phyloP scores from a whole-genome alignment of 1,140 invertebrate species.

The Ericerus pela region DNA sequence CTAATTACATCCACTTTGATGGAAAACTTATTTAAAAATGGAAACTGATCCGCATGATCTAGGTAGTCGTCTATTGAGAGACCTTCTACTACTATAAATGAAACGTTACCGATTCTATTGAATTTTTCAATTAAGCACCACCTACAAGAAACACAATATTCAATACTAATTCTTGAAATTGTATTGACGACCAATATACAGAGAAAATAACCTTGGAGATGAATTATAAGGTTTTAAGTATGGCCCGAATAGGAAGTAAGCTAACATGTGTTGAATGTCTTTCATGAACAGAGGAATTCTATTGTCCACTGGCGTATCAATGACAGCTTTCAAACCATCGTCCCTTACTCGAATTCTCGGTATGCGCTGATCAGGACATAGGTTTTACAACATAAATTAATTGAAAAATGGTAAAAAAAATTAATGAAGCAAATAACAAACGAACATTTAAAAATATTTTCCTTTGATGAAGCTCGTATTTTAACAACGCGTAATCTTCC shows the following conservation, averaged over 20 bases:
- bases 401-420: no score
- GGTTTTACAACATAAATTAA: not conserved
- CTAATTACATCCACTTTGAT: constrained; percentile 54
- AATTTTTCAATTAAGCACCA: constrained; percentile 70
- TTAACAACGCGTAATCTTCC: not conserved
- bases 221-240: constrained; percentile 36
- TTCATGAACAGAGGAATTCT: constrained; percentile 61
- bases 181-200: constrained; percentile 1
- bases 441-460: not conserved
- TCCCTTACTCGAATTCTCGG: constrained; percentile 17
- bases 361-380: not conserved
- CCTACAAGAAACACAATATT: constrained; percentile 29
- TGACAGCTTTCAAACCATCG: constrained; percentile 22
- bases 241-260: constrained; percentile 57
- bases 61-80: constrained; percentile 55
- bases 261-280: constrained; percentile 65
- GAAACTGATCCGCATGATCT: constrained; percentile 44
- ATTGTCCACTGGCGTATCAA: constrained; percentile 22
- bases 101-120: constrained; percentile 47
- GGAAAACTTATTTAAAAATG: constrained; percentile 41
- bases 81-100: constrained; percentile 61
- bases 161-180: not conserved
- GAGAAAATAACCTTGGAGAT: constrained; percentile 12
- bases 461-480: not conserved
- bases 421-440: not conserved